A percentile compares a stretch with the other conserved stretches of the same genome.
Evolutionary conservation across 2,888 invertebrate genomes (phyloP).

Genomic region (Drosophila paucipuncta): DNA sequence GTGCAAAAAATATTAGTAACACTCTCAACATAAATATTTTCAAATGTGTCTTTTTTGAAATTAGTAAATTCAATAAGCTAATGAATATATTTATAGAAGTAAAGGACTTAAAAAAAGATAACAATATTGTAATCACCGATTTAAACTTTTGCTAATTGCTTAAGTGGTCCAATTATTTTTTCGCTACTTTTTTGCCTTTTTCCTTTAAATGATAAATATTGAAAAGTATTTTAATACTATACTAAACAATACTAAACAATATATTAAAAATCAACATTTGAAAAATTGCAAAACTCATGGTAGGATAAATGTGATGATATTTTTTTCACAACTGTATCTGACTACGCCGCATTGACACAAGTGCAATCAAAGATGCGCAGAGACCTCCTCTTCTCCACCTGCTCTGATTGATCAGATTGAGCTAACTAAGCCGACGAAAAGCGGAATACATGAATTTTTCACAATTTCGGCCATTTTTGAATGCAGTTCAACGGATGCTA

Average conservation of each 20-base stretch:
- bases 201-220: not conserved
- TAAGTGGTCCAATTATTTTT: not conserved
- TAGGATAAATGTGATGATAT: not conserved
- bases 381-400: not conserved
- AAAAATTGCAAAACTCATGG: not conserved
- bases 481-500: conserved; percentile 43
- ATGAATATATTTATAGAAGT: not conserved
- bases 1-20: not conserved
- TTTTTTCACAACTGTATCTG: not conserved
- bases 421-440: conserved; percentile 19
- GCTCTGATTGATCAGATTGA: conserved; percentile 52
- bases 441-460: conserved; percentile 52
- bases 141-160: not conserved
- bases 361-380: not conserved
- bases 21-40: not conserved
- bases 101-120: not conserved
- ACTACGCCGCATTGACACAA: conserved; percentile 11
- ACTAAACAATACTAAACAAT: not conserved
- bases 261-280: not conserved
- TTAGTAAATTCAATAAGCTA: not conserved
- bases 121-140: too few species aligned
- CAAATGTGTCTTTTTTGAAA: not conserved
- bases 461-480: conserved; percentile 63
- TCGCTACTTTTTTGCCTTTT: not conserved
- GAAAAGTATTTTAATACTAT: not conserved